Base-by-base conservation (phyloP, 2,888 invertebrate species). In the Thereva nobilitata region DNA sequence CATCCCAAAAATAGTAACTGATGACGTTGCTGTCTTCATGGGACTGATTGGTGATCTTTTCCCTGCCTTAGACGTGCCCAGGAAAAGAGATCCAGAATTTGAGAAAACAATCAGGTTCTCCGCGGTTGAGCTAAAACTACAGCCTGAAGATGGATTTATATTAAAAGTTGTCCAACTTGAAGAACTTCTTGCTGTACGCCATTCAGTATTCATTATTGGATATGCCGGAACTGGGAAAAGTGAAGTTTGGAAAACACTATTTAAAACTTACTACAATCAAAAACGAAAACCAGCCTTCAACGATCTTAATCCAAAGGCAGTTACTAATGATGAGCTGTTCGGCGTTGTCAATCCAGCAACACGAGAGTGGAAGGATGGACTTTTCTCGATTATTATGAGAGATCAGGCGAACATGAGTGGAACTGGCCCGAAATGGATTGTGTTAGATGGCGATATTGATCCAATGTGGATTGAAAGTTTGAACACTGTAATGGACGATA, bases 401-500 rank as follows among this genome's bases (percentile, higher is more conserved):
- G 96, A 97, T 77, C 91, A 95, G 83, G 93, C 95, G 1, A 95
- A 95, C 78, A 86, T 95, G 85, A 83, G 87, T 0, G 92, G 92
- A 0, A 90, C 90, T 74, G 90, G 91, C 0, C 91, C 93, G 0
- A 95, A 95, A 78, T 97, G 97, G 97, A 94, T 97, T 73, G 91
- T 97, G 6, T 84, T 95, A 54, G 97, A 97, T 79, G 96, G 97
- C 12, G 96, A 97, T 77, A 96, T 97, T 73, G 96, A 97, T 83
- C 96, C 96, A 1, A 96, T 96, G 95, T 97, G 96, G 97, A 97
- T 97, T 75, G 96, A 97, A 81, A 95, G 95, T 41, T 84, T 97
- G 38, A 97, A 97, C 77, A 97, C 96, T 3, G 88, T 97, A 12
- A 97, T 97, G 96, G 97, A 97, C 79, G 97, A 97, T 77, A 97